Evolutionary conservation across 2,888 invertebrate species (phyloP).

Genomic region (Catocala sponsa): DNA sequence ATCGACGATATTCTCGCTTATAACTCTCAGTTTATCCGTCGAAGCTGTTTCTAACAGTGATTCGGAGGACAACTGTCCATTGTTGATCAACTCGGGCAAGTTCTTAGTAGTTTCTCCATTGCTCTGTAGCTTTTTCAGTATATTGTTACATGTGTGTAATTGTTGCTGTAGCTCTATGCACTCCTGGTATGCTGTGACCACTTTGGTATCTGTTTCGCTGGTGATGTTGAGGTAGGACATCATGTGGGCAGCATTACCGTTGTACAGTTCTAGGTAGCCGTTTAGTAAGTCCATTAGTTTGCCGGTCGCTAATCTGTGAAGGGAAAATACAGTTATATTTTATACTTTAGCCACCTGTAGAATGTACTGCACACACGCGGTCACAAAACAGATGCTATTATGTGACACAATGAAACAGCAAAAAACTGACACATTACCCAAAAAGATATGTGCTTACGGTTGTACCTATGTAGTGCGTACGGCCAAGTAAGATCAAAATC

Average conservation of each 20-base stretch:
- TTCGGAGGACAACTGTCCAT: constrained; percentile 71
- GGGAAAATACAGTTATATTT: neutral
- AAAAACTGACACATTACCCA: too few relatives aligned
- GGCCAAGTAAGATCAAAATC: too few relatives aligned
- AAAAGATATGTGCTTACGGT: too few relatives aligned
- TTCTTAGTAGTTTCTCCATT: constrained; percentile 75
- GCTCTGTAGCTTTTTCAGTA: constrained; percentile 92
- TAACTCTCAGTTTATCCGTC: constrained; percentile 94
- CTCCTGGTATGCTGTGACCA: constrained; percentile 89
- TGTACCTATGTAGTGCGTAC: too few relatives aligned
- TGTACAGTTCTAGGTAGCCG: constrained; percentile 93
- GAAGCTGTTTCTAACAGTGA: constrained; percentile 89
- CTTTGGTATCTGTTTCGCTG: constrained; percentile 89
- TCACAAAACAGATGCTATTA: too few relatives aligned
- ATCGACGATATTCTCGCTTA: constrained; percentile 94
- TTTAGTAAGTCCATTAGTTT: constrained; percentile 94
- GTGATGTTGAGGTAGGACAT: constrained; percentile 93
- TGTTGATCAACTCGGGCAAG: constrained; percentile 68
- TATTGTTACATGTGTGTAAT: constrained; percentile 93
- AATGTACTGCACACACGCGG: too few relatives aligned
- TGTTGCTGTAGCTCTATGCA: constrained; percentile 96
- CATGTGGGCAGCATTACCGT: constrained; percentile 94
- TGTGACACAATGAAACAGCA: too few relatives aligned
- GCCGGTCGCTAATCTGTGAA: constrained; percentile 94
- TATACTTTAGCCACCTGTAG: too few relatives aligned